Conservation (phyloP, 2,797 vertebrate genomes). For the Rhinatrema bivittatum region DNA sequence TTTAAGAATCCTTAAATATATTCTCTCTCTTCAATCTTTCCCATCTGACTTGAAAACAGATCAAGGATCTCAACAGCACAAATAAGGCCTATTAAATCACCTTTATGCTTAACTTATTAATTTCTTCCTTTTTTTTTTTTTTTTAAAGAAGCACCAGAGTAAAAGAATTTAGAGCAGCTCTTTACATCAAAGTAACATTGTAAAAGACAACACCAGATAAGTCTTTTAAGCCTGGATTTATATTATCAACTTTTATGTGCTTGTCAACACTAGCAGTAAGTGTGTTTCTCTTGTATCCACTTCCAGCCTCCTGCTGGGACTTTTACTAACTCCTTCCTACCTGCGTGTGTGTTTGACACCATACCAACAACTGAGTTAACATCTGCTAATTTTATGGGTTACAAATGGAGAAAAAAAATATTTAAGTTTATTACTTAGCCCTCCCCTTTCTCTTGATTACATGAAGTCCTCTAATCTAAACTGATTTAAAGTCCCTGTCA, state of each 20-base stretch:
- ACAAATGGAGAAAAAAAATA: too few relatives aligned
- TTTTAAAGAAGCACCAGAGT: slow-evolving; percentile 34
- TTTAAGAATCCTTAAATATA: too few relatives aligned
- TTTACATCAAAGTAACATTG: slow-evolving; percentile 76
- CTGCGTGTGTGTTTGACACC: slow-evolving; percentile 42
- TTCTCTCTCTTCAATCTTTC: too few relatives aligned
- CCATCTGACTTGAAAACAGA: slow-evolving; percentile 1
- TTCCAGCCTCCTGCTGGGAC: slow-evolving; percentile 53
- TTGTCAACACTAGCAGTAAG: slow-evolving; percentile 71
- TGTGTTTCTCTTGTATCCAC: slow-evolving; percentile 47
- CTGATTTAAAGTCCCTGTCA: too few relatives aligned
- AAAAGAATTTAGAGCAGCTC: slow-evolving; percentile 61
- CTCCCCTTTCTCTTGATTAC: too few relatives aligned
- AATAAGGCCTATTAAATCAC: slow-evolving; percentile 11
- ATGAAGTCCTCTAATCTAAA: too few relatives aligned
- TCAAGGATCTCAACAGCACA: slow-evolving; percentile 25
- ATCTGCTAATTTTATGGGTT: too few relatives aligned
- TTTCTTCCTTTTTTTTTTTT: slow-evolving; percentile 25
- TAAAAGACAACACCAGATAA: slow-evolving; percentile 61
- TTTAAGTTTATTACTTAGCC: too few relatives aligned
- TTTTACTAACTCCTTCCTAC: slow-evolving; percentile 71
- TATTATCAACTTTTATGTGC: slow-evolving; percentile 82
- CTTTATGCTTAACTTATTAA: slow-evolving; percentile 29
- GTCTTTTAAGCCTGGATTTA: slow-evolving; percentile 67
- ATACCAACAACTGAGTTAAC: slow-evolving; percentile 44